Evolutionary conservation across 2,888 invertebrate species (phyloP).

Genomic region (Acanthopleura granulata): DNA sequence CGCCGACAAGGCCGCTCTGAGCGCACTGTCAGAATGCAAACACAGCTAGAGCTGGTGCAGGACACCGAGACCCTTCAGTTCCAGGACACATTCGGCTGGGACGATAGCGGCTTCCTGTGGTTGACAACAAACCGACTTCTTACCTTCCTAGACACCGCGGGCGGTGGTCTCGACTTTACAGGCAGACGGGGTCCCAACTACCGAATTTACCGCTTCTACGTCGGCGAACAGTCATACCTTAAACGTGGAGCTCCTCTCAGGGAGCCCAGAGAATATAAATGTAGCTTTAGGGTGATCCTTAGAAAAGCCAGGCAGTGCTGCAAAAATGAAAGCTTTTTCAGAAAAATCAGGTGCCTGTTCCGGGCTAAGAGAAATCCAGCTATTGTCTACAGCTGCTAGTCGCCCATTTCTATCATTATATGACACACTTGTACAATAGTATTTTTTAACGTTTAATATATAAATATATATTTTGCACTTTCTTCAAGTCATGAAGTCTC

Average conservation of each 20-base stretch:
- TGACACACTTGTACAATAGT: too few species aligned
- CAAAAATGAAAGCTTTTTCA: background rate
- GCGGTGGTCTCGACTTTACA: conserved; percentile 9
- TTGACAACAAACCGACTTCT: conserved; percentile 47
- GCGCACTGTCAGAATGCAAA: conserved; percentile 29
- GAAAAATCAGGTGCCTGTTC: background rate
- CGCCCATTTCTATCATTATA: too few species aligned
- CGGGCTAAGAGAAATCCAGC: background rate
- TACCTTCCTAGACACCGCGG: conserved; percentile 11
- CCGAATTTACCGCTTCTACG: conserved; percentile 8
- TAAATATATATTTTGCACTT: too few species aligned
- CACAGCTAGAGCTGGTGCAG: conserved; percentile 22
- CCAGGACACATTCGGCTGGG: conserved; percentile 50
- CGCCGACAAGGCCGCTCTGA: conserved; percentile 31
- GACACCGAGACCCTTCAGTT: conserved; percentile 41
- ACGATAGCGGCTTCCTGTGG: conserved; percentile 49
- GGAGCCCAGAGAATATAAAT: conserved; percentile 13
- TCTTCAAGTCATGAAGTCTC: too few species aligned
- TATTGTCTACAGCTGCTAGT: conserved; percentile 11
- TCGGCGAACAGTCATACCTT: conserved; percentile 7
- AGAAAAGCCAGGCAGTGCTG: background rate
- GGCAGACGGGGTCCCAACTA: background rate
- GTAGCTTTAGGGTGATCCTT: background rate
- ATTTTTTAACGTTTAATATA: too few species aligned
- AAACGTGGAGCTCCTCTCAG: conserved; percentile 7